Base-by-base conservation (phyloP, 2,113 vertebrate genomes). In the Antidorcas marsupialis region DNA sequence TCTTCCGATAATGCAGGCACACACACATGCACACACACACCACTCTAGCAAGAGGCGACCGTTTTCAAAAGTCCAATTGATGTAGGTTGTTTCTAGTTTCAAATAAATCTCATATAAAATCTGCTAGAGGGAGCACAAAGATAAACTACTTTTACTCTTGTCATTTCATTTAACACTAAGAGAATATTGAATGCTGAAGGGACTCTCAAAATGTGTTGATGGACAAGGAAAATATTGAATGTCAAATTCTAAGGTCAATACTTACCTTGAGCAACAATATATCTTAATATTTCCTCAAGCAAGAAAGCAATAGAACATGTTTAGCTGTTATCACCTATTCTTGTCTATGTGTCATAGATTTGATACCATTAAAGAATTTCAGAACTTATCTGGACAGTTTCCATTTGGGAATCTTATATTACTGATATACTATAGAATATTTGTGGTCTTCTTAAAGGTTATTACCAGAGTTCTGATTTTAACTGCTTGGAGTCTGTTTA, bases 221-320 rank as follows among this genome's bases (percentile, higher is more conserved):
- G 43, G n/a, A 98, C 97, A 92, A 96, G 50, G 50, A 12, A 98
- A 95, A 96, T 92, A 96, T 64, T 53, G 94, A 97, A 15, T 74
- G 60, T 71, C 76, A 87, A 95, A 96, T 93, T 96, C 84, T 92
- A 82, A 96, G 96, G 67, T 96, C 92, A 98, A 84, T 97, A 94
- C 96, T 97, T 98, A 91, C 43, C 55, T 91, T 79, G 28, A 96
- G 60, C 62, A 95, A 88, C 64, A 97, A 97, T 97, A 59, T 74
- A 94, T 96, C 85, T 97, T 97, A 96, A 90, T 88, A 92, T 8
- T 88, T 95, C 39, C 82, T 95, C 60, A 96, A 96, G 76, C 11
- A 85, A 94, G 33, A 89, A 96, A 88, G 8, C 19, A 55, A 94
- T 94, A 53, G 71, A 95, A 55, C 82, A 85, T 62, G 25, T 47